These are phyloP conservation scores for Dolichallabes microphthalmus DNA, from an alignment of 2,113 vertebrate genomes.

Conservation along the genomic window DNA sequence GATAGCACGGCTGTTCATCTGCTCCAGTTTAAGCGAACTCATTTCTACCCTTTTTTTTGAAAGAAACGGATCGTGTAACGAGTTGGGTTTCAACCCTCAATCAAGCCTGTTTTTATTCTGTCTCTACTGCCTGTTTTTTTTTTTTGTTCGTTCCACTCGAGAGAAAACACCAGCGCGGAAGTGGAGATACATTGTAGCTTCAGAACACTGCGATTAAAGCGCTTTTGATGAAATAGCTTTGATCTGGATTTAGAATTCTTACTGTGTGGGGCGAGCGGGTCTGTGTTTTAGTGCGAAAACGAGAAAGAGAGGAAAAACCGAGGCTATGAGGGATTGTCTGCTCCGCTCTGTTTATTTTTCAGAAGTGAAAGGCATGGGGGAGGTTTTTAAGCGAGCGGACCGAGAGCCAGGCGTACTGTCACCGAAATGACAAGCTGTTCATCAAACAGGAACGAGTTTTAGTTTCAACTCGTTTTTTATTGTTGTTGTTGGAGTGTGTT, in stretches of 20 bases:
- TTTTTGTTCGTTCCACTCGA: not conserved
- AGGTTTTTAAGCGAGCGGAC: constrained; percentile 38
- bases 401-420: constrained; percentile 24
- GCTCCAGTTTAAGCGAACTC: not conserved
- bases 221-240: too few relatives aligned
- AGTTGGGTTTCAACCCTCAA: not conserved
- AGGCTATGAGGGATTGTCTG: constrained; percentile 23
- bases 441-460: not conserved
- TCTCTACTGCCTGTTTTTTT: constrained; percentile 37
- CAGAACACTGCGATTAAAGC: not conserved
- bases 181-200: constrained; percentile 34
- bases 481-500: constrained; percentile 39
- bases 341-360: constrained; percentile 55
- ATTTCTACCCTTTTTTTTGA: not conserved
- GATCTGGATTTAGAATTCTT: too few relatives aligned
- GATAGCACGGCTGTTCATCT: not conserved
- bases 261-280: not conserved
- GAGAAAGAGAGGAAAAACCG: not conserved
- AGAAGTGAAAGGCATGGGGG: constrained; percentile 56
- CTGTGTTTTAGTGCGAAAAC: not conserved
- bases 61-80: not conserved
- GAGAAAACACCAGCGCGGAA: constrained; percentile 53
- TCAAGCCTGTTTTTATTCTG: not conserved
- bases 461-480: not conserved
- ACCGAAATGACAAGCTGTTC: constrained; percentile 17